Percentiles rank a stretch among this genome's conserved stretches.
Evolutionary conservation across 1,140 invertebrate genomes (phyloP).

Genomic region (Harpegnathos saltator): DNA sequence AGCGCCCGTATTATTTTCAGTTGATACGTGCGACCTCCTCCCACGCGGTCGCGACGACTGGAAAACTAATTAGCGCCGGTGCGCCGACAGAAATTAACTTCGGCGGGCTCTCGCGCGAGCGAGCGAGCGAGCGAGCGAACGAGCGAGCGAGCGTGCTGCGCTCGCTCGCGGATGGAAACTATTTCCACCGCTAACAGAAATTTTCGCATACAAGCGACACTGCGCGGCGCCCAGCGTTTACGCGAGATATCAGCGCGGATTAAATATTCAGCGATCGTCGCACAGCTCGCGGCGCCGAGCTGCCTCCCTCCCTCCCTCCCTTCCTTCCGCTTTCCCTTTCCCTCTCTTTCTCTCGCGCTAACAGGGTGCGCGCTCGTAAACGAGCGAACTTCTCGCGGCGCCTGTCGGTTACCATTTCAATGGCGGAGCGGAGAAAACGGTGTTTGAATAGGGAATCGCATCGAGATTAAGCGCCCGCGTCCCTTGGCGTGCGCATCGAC

Average conservation of each 20-base stretch:
- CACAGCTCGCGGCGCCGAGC: not conserved
- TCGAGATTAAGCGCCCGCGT: conserved; percentile 39
- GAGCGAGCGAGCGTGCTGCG: not conserved
- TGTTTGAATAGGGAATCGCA: conserved; percentile 47
- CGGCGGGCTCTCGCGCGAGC: no score
- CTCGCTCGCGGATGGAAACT: conserved; percentile 27
- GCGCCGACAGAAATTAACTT: conserved; percentile 19
- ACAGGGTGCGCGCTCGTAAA: conserved; percentile 14
- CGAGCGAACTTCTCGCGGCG: conserved; percentile 31
- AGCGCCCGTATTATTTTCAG: not conserved
- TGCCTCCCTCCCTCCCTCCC: no score
- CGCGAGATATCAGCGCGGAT: not conserved
- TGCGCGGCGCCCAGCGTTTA: not conserved
- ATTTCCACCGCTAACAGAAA: conserved; percentile 18
- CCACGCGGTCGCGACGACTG: conserved; percentile 1
- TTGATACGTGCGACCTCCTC: no score
- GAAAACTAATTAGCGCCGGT: conserved; percentile 29
- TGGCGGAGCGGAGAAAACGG: conserved; percentile 7
- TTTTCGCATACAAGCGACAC: not conserved
- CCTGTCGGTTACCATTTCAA: conserved; percentile 18
- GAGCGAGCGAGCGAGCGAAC: no score
- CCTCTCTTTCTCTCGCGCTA: no score
- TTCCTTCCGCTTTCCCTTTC: no score
- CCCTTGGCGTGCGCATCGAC: conserved; percentile 36
- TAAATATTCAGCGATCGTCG: not conserved